A percentile compares a stretch with the other conserved stretches of the same genome.
These are phyloP conservation scores for Drosophila setosimentum DNA, from an alignment of 2,888 invertebrate species.

Conservation along the genomic window DNA sequence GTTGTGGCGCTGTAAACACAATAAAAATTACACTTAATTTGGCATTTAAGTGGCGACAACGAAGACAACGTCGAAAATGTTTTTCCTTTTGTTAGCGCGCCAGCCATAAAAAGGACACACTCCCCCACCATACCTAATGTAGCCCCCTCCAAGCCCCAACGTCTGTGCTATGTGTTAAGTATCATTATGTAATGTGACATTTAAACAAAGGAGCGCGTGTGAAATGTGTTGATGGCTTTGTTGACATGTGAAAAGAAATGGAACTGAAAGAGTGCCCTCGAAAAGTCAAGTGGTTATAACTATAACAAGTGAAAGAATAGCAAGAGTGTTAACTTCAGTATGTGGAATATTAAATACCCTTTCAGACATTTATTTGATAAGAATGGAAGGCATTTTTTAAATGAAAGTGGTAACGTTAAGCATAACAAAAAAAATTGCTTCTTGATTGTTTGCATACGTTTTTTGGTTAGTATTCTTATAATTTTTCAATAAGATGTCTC, in stretches of 20 bases:
- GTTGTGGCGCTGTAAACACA: conserved; percentile 65
- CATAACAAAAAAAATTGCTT: not conserved
- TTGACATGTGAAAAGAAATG: conserved; percentile 71
- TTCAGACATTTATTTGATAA: not conserved
- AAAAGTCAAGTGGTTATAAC: conserved; percentile 69
- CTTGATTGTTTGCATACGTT: not conserved
- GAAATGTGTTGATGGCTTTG: conserved; percentile 68
- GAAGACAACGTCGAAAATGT: conserved; percentile 41
- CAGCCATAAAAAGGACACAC: conserved; percentile 58
- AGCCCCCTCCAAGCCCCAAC: not conserved
- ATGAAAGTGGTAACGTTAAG: not conserved
- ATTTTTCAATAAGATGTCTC: not conserved
- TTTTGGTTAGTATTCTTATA: too few species aligned
- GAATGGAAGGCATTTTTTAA: not conserved
- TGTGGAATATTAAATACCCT: conserved; percentile 1
- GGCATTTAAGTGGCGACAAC: conserved; percentile 75
- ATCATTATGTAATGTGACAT: conserved; percentile 79
- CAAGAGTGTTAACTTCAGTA: not conserved
- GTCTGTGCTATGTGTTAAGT: conserved; percentile 59
- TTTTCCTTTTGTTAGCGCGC: conserved; percentile 48
- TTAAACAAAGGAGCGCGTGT: conserved; percentile 71
- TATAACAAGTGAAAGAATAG: conserved; percentile 30
- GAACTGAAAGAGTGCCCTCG: conserved; percentile 42
- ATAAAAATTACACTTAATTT: conserved; percentile 81
- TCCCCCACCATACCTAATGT: not conserved